phyloP scores from a whole-genome alignment of 2,797 vertebrate genomes.

The Artibeus lituratus region DNA sequence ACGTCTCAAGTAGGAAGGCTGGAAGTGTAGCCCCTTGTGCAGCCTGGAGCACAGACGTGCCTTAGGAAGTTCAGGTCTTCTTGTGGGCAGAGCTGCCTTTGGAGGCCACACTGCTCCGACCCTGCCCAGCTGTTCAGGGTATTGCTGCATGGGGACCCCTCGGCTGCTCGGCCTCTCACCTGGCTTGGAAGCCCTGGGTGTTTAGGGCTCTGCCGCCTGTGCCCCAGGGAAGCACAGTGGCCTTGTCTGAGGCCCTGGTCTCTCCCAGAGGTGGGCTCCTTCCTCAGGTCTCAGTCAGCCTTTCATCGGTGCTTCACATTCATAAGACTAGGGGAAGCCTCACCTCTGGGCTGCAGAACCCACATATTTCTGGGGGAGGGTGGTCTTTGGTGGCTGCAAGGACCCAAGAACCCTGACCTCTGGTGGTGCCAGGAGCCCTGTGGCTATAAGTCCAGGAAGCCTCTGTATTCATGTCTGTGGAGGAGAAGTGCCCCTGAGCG shows the following conservation, averaged over 20 bases:
- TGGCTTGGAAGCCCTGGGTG: neutral
- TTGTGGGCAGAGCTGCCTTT: neutral
- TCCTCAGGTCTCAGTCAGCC: neutral
- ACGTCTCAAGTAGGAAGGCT: neutral
- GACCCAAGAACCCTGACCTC: neutral
- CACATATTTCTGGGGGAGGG: neutral
- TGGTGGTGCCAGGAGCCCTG: neutral
- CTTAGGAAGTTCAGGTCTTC: neutral
- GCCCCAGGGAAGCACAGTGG: neutral
- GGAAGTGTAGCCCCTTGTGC: accelerated
- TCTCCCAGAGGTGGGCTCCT: neutral
- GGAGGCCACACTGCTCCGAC: neutral
- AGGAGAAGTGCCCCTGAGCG: neutral
- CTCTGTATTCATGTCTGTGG: accelerated
- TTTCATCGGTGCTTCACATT: neutral
- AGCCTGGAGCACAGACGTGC: accelerated
- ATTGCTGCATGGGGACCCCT: neutral
- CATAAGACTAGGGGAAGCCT: neutral
- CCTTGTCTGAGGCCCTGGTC: neutral
- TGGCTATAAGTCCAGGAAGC: neutral
- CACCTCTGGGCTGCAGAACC: neutral
- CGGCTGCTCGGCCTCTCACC: neutral
- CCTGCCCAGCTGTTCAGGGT: neutral
- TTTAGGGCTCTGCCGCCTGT: neutral
- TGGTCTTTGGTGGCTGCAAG: neutral